Percentiles rank a stretch among this genome's conserved stretches.
phyloP scores from a whole-genome alignment of 2,888 invertebrate genomes.

The Disparrhopalites patrizii region DNA sequence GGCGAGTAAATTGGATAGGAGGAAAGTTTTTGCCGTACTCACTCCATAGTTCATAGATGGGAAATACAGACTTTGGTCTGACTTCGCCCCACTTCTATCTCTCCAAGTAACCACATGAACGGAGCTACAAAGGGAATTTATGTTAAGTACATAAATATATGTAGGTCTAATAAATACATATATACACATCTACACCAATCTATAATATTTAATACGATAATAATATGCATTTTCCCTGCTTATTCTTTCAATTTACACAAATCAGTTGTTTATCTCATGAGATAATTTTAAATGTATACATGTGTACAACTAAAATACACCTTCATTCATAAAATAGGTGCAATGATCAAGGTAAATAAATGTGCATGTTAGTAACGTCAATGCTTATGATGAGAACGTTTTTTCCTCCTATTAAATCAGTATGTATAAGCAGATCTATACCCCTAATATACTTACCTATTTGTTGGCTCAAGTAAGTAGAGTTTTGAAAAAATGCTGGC shows the following conservation, averaged over 20 bases:
- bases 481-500: slow-evolving; percentile 50
- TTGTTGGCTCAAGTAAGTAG: slow-evolving; percentile 50
- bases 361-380: too few relatives aligned
- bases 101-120: slow-evolving; percentile 49
- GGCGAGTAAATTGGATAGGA: slow-evolving; percentile 53
- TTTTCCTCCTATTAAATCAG: too few relatives aligned
- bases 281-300: too few relatives aligned
- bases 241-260: too few relatives aligned
- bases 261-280: too few relatives aligned
- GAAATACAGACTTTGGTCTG: slow-evolving; percentile 51
- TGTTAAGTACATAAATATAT: background rate
- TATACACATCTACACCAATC: background rate
- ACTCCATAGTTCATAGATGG: slow-evolving; percentile 55
- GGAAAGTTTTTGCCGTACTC: slow-evolving; percentile 56
- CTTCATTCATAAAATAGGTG: too few relatives aligned
- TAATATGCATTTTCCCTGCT: too few relatives aligned
- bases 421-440: too few relatives aligned
- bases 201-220: background rate
- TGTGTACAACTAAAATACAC: too few relatives aligned
- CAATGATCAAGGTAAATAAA: too few relatives aligned
- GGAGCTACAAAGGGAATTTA: slow-evolving; percentile 42
- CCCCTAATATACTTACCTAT: slow-evolving; percentile 47
- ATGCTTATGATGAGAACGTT: too few relatives aligned
- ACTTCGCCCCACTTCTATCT: slow-evolving; percentile 49
- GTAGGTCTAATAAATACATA: background rate